Evolutionary conservation across 2,888 invertebrate species (phyloP), one percentile per base, ranked within the genome.

Genomic region (Coleophora flavipennella): DNA sequence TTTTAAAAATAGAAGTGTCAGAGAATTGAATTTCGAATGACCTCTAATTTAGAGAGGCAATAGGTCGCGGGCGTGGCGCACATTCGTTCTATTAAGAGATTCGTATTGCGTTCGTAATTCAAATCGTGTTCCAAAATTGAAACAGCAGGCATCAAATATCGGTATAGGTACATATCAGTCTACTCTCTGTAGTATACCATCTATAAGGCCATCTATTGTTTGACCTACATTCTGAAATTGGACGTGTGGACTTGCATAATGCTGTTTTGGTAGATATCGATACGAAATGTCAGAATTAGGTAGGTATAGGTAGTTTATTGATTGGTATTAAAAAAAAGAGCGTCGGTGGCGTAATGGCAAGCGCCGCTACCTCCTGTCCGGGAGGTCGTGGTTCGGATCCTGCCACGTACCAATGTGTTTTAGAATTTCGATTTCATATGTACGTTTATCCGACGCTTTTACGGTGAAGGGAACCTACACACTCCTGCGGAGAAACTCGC

Each of bases 51-150:
- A 47, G 36, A 43, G 45, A 32, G 39, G 54, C 54, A 64, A 74
- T 57, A 76, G 74, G 72, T 74, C 62, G 60, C 58, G 62, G 76
- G 76, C 69, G 75, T 71, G 70, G 64, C 57, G 51, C 45, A 55
- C 43, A 41, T 40, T 41, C 32, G 33, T 31, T 31, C 27, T 38
- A 44, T 43, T 67, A 67, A 64, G 59, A 62, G 63, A 74, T 69
- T 64, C 65, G 58, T 62, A 69, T 70, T 63, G 67, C 59, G 59
- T 69, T 72, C 67, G 59, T 70, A 69, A 72, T 75, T 72, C 60
- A 66, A 70, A 75, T 70, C 67, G 74, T 77, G 73, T 78, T 72
- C 67, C 63, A 72, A 71, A 77, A 74, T 78, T 74, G 74, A 79
- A 80, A 75, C 80, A 80, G 80, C 80, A 64, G 79, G 80, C 68